Evolutionary conservation across 2,113 vertebrate genomes (phyloP).

Genomic region (Triplophysa siluroides): DNA sequence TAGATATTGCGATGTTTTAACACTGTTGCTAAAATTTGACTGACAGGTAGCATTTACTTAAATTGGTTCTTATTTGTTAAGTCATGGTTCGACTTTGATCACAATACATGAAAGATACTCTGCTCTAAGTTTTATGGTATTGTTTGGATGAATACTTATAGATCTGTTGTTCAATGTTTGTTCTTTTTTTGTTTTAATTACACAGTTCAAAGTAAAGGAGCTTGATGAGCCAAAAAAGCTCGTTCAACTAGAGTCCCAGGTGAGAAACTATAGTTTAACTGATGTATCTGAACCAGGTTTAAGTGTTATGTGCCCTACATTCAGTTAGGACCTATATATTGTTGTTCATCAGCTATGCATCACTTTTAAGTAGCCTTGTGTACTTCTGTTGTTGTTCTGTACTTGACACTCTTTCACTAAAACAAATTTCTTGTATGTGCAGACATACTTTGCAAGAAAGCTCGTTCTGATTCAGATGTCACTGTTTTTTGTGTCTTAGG

Average conservation of each 20-base stretch:
- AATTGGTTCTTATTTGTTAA: background rate
- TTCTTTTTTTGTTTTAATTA: background rate
- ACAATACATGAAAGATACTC: too few relatives aligned
- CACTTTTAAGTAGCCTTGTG: too few relatives aligned
- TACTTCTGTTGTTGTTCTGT: too few relatives aligned
- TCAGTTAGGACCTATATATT: too few relatives aligned
- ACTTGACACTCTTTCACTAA: too few relatives aligned
- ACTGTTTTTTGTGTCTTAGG: background rate
- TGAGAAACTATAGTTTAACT: background rate
- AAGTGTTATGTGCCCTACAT: too few relatives aligned
- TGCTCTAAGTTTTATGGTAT: background rate
- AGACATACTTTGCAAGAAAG: background rate
- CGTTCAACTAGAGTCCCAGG: background rate
- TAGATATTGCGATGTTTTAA: background rate
- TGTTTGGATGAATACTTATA: background rate
- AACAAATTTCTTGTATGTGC: too few relatives aligned
- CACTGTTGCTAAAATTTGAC: too few relatives aligned
- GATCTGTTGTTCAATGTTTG: background rate
- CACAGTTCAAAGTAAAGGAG: slow-evolving; percentile 29
- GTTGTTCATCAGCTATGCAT: too few relatives aligned
- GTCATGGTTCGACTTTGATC: too few relatives aligned
- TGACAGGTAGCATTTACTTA: background rate
- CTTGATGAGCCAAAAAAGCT: background rate
- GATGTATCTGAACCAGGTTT: too few relatives aligned
- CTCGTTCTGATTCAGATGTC: background rate